Evolutionary conservation across 2,797 vertebrate species (phyloP).

Genomic region (Mormyrops attenuatus): DNA sequence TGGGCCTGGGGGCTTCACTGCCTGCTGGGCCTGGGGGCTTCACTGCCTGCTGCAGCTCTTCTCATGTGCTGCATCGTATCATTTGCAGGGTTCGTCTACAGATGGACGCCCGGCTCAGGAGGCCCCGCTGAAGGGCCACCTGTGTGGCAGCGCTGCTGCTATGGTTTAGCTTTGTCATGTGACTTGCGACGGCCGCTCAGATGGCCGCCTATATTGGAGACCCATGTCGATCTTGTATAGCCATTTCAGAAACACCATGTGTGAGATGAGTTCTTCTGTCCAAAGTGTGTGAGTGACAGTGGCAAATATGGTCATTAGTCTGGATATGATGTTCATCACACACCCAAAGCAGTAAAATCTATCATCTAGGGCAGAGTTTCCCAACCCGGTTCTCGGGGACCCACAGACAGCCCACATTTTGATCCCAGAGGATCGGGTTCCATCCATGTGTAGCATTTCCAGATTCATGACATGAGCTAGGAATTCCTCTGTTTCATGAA

Average conservation of each 20-base stretch:
- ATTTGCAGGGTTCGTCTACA: neutral
- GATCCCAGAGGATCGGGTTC: neutral
- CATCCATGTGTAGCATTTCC: neutral
- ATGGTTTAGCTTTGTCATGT: neutral
- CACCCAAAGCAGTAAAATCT: neutral
- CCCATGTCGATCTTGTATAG: neutral
- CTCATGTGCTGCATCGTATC: too few species aligned
- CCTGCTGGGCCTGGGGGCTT: too few species aligned
- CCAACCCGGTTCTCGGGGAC: neutral
- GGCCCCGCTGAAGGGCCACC: neutral
- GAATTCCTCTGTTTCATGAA: constrained; percentile 12
- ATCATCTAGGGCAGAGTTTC: neutral
- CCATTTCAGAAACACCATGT: neutral
- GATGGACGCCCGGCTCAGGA: neutral
- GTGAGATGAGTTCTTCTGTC: neutral
- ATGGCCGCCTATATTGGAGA: neutral
- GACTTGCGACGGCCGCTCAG: neutral
- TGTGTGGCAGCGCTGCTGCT: neutral
- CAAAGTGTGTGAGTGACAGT: neutral
- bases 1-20: too few species aligned
- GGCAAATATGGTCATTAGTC: neutral
- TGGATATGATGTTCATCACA: neutral
- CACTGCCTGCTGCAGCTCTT: too few species aligned
- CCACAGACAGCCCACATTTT: neutral
- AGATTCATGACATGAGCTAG: neutral